Conservation (phyloP, 2,888 invertebrate genomes). For the Limnephilus lunatus region DNA sequence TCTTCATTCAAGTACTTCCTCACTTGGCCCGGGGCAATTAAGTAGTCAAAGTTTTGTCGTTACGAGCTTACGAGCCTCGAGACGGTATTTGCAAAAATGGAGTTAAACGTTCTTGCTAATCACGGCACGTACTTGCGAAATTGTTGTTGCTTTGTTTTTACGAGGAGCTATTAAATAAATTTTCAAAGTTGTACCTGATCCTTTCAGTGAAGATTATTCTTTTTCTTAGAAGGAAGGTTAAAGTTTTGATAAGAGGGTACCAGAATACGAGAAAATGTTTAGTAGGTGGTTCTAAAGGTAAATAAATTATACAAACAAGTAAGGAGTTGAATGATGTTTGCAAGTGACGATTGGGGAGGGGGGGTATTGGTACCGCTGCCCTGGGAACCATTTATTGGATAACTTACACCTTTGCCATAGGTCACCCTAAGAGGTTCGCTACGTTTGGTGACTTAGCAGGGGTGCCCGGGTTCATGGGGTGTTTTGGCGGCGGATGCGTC, state of each 20-base stretch:
- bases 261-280: background rate
- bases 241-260: background rate
- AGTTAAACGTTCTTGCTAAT: slow-evolving; percentile 11
- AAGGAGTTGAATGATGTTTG: too few relatives aligned
- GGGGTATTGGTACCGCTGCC: too few relatives aligned
- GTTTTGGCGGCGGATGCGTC: too few relatives aligned
- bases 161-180: background rate
- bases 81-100: background rate
- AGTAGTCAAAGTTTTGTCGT: slow-evolving; percentile 31
- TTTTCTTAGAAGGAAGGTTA: background rate
- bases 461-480: too few relatives aligned
- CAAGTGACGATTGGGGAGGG: too few relatives aligned
- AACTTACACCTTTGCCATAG: too few relatives aligned
- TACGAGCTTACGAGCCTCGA: slow-evolving; percentile 9
- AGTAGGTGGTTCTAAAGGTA: background rate
- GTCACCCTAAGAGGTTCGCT: too few relatives aligned
- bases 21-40: slow-evolving; percentile 18
- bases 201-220: background rate
- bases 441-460: too few relatives aligned
- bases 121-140: background rate
- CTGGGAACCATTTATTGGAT: too few relatives aligned
- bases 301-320: too few relatives aligned
- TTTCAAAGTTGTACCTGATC: background rate
- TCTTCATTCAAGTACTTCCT: background rate
- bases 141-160: background rate